Evolutionary conservation across 2,888 invertebrate genomes (phyloP).

Genomic region (Rhodophaea formosa): DNA sequence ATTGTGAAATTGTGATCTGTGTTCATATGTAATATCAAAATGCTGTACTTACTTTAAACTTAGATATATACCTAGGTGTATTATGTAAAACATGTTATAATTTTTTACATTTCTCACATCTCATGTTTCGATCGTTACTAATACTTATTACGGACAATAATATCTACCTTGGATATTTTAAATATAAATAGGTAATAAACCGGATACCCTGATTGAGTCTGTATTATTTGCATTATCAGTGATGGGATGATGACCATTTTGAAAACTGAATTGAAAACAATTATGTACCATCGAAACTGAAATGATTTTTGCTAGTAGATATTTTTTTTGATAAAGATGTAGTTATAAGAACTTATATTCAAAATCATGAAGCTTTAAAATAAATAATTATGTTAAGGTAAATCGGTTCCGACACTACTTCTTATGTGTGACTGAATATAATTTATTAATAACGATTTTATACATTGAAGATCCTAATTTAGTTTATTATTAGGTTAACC

Average conservation of each 20-base stretch:
- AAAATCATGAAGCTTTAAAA: slow-evolving; percentile 74
- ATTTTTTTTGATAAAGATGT: background rate
- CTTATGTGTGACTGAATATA: slow-evolving; percentile 41
- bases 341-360: background rate
- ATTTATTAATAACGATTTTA: slow-evolving; percentile 23
- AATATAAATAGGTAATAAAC: no score
- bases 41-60: slow-evolving; percentile 34
- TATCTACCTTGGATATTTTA: no score
- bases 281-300: no score
- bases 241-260: no score
- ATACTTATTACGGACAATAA: no score
- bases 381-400: slow-evolving; percentile 37
- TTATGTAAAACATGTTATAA: no score
- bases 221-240: no score
- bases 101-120: no score
- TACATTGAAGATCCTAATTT: background rate
- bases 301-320: background rate
- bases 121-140: no score
- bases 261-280: no score
- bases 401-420: slow-evolving; percentile 44
- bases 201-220: no score
- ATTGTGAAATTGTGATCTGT: slow-evolving; percentile 3
- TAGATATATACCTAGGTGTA: background rate
- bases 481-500: background rate
- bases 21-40: slow-evolving; percentile 16